phyloP scores from a whole-genome alignment of 2,888 invertebrate genomes.

The Dasypolia templi region DNA sequence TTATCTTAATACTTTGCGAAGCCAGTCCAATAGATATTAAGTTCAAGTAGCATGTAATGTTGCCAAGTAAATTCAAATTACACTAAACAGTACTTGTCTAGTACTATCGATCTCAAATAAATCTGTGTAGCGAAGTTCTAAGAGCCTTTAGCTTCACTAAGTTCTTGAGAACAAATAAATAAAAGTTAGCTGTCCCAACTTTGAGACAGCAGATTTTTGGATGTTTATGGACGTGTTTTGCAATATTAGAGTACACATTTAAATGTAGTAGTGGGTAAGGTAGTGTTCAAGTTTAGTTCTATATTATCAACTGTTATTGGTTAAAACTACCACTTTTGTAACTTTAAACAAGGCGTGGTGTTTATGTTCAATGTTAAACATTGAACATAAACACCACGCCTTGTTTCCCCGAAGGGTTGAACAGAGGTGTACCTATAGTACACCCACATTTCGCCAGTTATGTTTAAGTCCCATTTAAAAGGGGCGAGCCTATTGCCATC shows the following conservation, averaged over 20 bases:
- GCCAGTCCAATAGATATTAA: background rate
- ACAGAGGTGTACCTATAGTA: no score
- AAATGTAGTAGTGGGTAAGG: constrained; percentile 13
- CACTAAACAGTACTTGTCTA: constrained; percentile 60
- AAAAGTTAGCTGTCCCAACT: constrained; percentile 47
- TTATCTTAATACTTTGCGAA: background rate
- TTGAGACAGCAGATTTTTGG: constrained; percentile 49
- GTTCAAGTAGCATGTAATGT: constrained; percentile 4
- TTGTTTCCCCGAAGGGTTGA: no score
- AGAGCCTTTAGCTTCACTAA: constrained; percentile 53
- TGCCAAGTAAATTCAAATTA: constrained; percentile 61
- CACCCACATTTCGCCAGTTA: no score
- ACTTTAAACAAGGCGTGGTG: no score
- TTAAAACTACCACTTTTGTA: background rate
- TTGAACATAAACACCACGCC: no score
- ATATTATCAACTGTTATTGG: background rate
- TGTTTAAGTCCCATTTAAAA: no score
- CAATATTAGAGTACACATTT: constrained; percentile 19
- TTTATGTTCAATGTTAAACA: no score
- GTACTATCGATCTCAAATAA: constrained; percentile 56
- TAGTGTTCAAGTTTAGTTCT: constrained; percentile 2
- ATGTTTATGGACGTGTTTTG: constrained; percentile 40
- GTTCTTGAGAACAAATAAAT: constrained; percentile 61
- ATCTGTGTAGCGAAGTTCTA: constrained; percentile 47
- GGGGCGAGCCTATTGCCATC: no score